These are phyloP conservation scores for Drosophila nr. perissopoda DNA, from an alignment of 2,888 invertebrate genomes.

Conservation along the genomic window DNA sequence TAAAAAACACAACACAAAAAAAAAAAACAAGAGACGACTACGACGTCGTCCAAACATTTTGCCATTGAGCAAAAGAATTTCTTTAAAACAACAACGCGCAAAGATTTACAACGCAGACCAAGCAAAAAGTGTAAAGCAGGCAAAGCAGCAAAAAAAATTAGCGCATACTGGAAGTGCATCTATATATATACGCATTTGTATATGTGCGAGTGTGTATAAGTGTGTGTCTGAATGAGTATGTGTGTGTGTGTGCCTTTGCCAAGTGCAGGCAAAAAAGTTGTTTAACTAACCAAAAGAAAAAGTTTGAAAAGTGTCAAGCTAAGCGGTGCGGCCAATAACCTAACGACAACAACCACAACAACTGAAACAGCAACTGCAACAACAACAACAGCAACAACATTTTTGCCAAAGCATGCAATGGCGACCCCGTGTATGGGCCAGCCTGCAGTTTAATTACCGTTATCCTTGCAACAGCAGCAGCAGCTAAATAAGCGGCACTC, in stretches of 20 bases:
- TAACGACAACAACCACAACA: slow-evolving; percentile 44
- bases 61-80: slow-evolving; percentile 67
- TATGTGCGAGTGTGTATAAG: not conserved
- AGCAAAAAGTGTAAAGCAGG: slow-evolving; percentile 75
- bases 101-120: slow-evolving; percentile 68
- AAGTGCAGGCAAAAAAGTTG: slow-evolving; percentile 61
- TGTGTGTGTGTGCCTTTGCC: slow-evolving; percentile 23
- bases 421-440: slow-evolving; percentile 64
- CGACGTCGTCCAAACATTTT: slow-evolving; percentile 60
- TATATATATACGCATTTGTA: slow-evolving; percentile 14
- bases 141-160: slow-evolving; percentile 74
- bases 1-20: slow-evolving; percentile 17
- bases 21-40: slow-evolving; percentile 25
- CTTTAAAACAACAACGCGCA: slow-evolving; percentile 54
- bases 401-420: slow-evolving; percentile 60
- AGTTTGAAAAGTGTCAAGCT: slow-evolving; percentile 79
- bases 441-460: slow-evolving; percentile 74
- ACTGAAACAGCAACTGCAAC: slow-evolving; percentile 17
- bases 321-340: slow-evolving; percentile 73
- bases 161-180: slow-evolving; percentile 74
- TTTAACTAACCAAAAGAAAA: slow-evolving; percentile 71
- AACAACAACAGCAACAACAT: slow-evolving; percentile 15
- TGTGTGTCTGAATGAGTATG: slow-evolving; percentile 12
- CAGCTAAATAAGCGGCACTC: slow-evolving; percentile 45
- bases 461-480: slow-evolving; percentile 63